Conservation (phyloP, 2,888 invertebrate genomes). For the Meloe dianella region DNA sequence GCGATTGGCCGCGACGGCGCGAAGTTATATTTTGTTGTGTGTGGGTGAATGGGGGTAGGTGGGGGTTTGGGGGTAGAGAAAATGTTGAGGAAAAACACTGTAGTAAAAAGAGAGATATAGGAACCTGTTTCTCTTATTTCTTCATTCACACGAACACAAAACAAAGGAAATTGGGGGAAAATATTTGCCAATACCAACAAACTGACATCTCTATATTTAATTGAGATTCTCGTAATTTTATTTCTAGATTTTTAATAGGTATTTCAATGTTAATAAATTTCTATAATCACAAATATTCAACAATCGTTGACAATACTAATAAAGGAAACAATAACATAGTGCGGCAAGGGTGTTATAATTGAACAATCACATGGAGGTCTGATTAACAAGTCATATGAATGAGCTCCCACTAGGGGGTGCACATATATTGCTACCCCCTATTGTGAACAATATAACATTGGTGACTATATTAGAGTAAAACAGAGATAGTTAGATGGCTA, state of each 20-base stretch:
- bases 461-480: conserved; percentile 18
- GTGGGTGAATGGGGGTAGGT: not conserved
- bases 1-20: conserved; percentile 66
- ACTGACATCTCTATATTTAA: not conserved
- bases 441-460: conserved; percentile 41
- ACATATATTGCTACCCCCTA: conserved; percentile 48
- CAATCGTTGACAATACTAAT: conserved; percentile 33
- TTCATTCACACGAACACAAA: conserved; percentile 17
- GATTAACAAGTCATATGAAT: conserved; percentile 51
- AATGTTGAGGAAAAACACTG: conserved; percentile 46
- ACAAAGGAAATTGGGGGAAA: conserved; percentile 26
- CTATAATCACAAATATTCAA: too few species aligned
- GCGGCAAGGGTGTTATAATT: conserved; percentile 33
- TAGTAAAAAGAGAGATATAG: not conserved
- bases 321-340: conserved; percentile 36
- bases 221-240: too few species aligned
- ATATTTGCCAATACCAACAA: conserved; percentile 21
- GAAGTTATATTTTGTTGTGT: conserved; percentile 35
- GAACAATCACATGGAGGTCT: conserved; percentile 40
- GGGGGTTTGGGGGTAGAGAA: conserved; percentile 40
- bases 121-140: conserved; percentile 34
- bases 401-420: conserved; percentile 41
- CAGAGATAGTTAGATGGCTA: not conserved
- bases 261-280: not conserved
- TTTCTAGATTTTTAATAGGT: too few species aligned